Evolutionary conservation across 2,888 invertebrate species (phyloP).

Genomic region (Embidobia sp.): DNA sequence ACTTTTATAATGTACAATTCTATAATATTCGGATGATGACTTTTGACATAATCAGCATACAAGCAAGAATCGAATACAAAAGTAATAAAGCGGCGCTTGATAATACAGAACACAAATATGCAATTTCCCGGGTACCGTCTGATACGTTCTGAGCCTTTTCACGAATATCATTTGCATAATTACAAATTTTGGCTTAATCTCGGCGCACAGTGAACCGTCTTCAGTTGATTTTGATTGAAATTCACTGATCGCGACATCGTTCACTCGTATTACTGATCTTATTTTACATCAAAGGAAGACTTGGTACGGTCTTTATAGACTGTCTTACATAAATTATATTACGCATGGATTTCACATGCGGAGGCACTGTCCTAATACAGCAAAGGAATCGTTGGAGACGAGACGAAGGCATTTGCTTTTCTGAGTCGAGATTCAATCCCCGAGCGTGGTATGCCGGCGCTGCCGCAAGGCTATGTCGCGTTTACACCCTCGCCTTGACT

Average conservation of each 20-base stretch:
- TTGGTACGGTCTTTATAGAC: constrained; percentile 59
- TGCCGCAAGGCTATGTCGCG: constrained; percentile 40
- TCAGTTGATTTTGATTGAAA: constrained; percentile 72
- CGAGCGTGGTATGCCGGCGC: constrained; percentile 38
- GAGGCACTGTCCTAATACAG: constrained; percentile 50
- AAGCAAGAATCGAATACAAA: constrained; percentile 3
- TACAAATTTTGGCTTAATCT: constrained; percentile 77
- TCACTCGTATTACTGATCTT: constrained; percentile 70
- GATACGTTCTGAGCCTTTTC: constrained; percentile 53
- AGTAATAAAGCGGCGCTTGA: constrained; percentile 12
- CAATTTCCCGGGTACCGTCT: constrained; percentile 26
- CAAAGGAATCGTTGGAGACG: constrained; percentile 62
- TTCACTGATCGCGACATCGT: constrained; percentile 68
- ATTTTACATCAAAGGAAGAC: constrained; percentile 73
- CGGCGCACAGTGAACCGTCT: constrained; percentile 60
- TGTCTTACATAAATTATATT: constrained; percentile 69
- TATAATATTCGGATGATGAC: too few relatives aligned
- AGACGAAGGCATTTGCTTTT: constrained; percentile 65
- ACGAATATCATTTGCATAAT: constrained; percentile 71
- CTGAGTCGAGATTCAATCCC: constrained; percentile 61
- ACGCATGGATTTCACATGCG: constrained; percentile 64
- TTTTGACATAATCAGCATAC: constrained; percentile 19
- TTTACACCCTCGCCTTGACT: constrained; percentile 61
- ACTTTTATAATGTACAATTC: too few relatives aligned
- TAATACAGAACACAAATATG: constrained; percentile 42